Evolutionary conservation across 2,113 vertebrate genomes (phyloP), one percentile per base, ranked within the genome.

Genomic region (Picathartes gymnocephalus): DNA sequence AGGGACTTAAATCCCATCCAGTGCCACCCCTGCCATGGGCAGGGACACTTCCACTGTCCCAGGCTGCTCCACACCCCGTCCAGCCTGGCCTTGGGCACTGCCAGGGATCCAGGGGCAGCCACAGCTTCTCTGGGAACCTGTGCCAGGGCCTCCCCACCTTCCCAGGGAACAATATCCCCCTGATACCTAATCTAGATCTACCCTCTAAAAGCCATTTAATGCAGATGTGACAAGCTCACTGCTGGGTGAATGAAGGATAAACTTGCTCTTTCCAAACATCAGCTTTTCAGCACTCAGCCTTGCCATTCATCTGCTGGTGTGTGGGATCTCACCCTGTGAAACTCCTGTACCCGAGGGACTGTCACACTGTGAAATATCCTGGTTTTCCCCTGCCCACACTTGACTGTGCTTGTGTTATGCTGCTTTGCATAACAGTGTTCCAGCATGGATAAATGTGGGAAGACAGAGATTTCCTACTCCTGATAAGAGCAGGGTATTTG

Each of bases 361-460:
- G 53, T 24, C 47, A 57, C 5, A 7, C 47, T 28, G n/a, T 15
- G 53, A 53, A 90, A 69, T 27, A 73, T 69, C 79, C 79, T 18
- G 45, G 22, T 7, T 85, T 70, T 76, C 44, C 64, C 82, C 85
- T 80, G 54, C 66, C 66, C n/a, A 27, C 54, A 9, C 79, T 39
- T 72, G 70, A 18, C 66, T 33, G 48, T 45, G 54, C 58, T 54
- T 61, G 31, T 53, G n/a, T 90, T 69, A 6, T 1, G 1, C 88
- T 93, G 92, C 66, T 95, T 96, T 94, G 96, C 93, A 82, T 72
- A 90, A 23, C 73, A 15, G 23, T 47, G 61, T 61, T 60, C 44
- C 5, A 42, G 54, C 21, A 31, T 1, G n/a, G 82, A 82, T 65
- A 68, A 45, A 90, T 25, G 45, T 30, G 68, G 93, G 78, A 95